Evolutionary conservation across 2,113 vertebrate genomes (phyloP).

Genomic region (Mixornis gularis): DNA sequence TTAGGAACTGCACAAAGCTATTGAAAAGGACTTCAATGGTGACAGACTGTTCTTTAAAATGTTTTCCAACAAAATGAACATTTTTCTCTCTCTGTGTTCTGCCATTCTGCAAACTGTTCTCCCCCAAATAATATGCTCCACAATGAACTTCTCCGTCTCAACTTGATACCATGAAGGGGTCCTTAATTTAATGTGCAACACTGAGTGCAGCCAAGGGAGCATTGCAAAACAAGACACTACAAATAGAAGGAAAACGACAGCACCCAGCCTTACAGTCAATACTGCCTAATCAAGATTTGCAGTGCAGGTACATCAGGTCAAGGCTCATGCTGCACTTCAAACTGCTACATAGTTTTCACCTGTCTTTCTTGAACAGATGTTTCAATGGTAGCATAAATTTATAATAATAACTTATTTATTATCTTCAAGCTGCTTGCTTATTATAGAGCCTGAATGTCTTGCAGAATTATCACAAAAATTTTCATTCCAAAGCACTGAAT

Average conservation of each 20-base stretch:
- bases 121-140: background rate
- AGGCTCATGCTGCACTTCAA: background rate
- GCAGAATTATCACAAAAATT: background rate
- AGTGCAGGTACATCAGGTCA: background rate
- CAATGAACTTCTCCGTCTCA: background rate
- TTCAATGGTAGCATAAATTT: background rate
- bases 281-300: background rate
- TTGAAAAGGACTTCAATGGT: background rate
- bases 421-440: background rate
- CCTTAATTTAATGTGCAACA: background rate
- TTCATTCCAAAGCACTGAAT: background rate
- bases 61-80: background rate
- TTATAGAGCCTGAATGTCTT: background rate
- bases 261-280: background rate
- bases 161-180: background rate
- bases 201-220: background rate
- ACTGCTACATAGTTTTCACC: background rate
- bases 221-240: background rate
- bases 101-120: slow-evolving; percentile 27
- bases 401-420: background rate
- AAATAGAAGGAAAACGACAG: background rate
- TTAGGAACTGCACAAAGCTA: background rate
- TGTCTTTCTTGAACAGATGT: background rate
- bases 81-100: slow-evolving; percentile 20
- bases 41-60: background rate